Percentiles rank a stretch among this genome's conserved stretches.
These are phyloP conservation scores for Hemiprocne comata DNA, from an alignment of 2,113 vertebrate genomes.

Conservation along the genomic window DNA sequence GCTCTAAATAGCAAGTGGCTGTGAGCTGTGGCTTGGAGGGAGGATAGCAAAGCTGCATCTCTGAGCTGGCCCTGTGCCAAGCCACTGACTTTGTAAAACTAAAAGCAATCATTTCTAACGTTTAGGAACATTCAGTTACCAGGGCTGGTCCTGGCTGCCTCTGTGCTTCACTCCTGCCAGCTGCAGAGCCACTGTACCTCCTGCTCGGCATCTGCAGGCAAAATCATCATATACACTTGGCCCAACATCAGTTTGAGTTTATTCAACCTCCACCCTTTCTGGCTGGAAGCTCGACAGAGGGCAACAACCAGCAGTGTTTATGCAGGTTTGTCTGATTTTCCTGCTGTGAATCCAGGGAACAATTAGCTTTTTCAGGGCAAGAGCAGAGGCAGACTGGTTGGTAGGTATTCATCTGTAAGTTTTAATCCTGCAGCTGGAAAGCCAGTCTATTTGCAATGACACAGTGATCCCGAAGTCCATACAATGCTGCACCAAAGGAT, in stretches of 20 bases:
- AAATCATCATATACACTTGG: not conserved
- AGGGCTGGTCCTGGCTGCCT: not conserved
- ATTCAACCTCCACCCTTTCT: not conserved
- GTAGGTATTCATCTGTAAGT: not conserved
- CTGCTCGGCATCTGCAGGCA: not conserved
- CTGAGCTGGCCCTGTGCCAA: not conserved
- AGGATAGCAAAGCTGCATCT: not conserved
- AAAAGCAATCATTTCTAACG: not conserved
- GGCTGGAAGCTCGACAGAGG: not conserved
- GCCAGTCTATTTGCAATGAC: not conserved
- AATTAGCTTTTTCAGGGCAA: not conserved
- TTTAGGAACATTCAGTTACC: not conserved
- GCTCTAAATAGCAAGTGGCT: not conserved
- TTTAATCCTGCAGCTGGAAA: not conserved
- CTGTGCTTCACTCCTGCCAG: not conserved
- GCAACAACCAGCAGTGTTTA: not conserved
- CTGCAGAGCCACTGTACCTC: not conserved
- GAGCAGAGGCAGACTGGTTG: not conserved
- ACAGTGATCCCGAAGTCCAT: not conserved
- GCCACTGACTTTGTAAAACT: not conserved
- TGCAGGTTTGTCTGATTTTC: not conserved
- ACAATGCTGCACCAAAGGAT: not conserved
- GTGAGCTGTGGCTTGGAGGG: not conserved
- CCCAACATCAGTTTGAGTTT: not conserved
- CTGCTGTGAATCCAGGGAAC: not conserved